Percentiles rank a stretch among this genome's conserved stretches.
Conservation (phyloP, 2,888 invertebrate genomes). For the Dromius quadrimaculatus region DNA sequence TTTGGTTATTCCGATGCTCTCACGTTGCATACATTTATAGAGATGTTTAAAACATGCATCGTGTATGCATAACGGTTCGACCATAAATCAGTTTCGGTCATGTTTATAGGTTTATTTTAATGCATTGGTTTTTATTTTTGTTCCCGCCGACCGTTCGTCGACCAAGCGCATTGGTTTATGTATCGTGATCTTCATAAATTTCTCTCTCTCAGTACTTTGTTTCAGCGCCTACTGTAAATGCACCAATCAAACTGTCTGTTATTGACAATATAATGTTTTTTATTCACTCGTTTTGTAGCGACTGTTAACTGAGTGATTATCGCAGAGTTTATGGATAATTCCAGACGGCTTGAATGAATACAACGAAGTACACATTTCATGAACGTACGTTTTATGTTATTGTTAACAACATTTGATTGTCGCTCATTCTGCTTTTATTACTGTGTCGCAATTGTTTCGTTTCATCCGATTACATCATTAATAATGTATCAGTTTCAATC, state of each 20-base stretch:
- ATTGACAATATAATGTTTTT: slow-evolving; percentile 40
- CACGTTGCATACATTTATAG: slow-evolving; percentile 43
- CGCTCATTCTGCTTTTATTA: too few relatives aligned
- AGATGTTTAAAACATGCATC: slow-evolving; percentile 41
- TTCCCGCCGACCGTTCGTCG: slow-evolving; percentile 25
- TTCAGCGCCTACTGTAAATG: slow-evolving; percentile 44
- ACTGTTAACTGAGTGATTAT: neutral
- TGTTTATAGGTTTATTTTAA: slow-evolving; percentile 50
- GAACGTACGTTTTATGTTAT: too few relatives aligned
- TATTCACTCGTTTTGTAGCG: slow-evolving; percentile 23
- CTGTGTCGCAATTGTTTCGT: too few relatives aligned
- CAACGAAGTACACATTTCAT: too few relatives aligned
- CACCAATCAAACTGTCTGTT: slow-evolving; percentile 35
- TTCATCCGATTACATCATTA: too few relatives aligned
- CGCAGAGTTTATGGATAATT: slow-evolving; percentile 24
- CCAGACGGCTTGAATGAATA: neutral
- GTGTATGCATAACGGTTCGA: slow-evolving; percentile 7
- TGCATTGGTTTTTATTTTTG: slow-evolving; percentile 50
- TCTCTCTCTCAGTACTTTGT: slow-evolving; percentile 45
- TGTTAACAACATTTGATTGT: too few relatives aligned
- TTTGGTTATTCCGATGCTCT: slow-evolving; percentile 7
- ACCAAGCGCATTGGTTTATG: slow-evolving; percentile 45
- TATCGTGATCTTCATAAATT: slow-evolving; percentile 47
- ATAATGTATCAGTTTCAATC: too few relatives aligned
- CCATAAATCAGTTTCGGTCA: slow-evolving; percentile 47